These are phyloP conservation scores for Danio choprae DNA, from an alignment of 2,797 vertebrate species.

Conservation along the genomic window DNA sequence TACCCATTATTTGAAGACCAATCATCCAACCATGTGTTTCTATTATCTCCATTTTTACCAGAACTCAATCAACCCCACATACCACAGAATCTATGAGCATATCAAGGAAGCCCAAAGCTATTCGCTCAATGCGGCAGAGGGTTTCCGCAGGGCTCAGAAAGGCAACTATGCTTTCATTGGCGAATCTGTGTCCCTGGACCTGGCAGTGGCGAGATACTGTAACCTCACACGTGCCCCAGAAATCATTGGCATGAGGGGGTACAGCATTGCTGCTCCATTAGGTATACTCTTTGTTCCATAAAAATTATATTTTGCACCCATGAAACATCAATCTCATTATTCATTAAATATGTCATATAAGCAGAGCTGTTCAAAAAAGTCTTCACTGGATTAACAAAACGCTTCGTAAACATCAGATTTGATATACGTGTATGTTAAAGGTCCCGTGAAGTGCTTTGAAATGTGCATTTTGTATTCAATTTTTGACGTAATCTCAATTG, in stretches of 20 bases:
- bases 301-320: background rate
- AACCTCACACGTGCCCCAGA: conserved; percentile 79
- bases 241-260: conserved; percentile 80
- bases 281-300: conserved; percentile 66
- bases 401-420: too few species aligned
- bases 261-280: conserved; percentile 80
- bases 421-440: too few species aligned
- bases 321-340: background rate
- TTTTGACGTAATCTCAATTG: too few species aligned
- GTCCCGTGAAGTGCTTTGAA: too few species aligned
- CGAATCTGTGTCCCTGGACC: conserved; percentile 84
- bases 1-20: background rate
- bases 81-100: conserved; percentile 82
- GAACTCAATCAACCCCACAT: conserved; percentile 81
- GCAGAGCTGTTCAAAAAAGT: too few species aligned
- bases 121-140: conserved; percentile 78
- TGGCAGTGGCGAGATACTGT: conserved; percentile 82
- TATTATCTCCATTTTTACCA: conserved; percentile 58
- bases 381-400: too few species aligned
- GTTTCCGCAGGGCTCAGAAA: conserved; percentile 75
- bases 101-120: conserved; percentile 85
- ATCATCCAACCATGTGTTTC: background rate
- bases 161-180: conserved; percentile 89
- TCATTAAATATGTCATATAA: background rate
- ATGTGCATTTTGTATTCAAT: too few species aligned